Evolutionary conservation across 2,888 invertebrate genomes (phyloP), one percentile per base, ranked within the genome.

Genomic region (Troides oblongomaculatus): DNA sequence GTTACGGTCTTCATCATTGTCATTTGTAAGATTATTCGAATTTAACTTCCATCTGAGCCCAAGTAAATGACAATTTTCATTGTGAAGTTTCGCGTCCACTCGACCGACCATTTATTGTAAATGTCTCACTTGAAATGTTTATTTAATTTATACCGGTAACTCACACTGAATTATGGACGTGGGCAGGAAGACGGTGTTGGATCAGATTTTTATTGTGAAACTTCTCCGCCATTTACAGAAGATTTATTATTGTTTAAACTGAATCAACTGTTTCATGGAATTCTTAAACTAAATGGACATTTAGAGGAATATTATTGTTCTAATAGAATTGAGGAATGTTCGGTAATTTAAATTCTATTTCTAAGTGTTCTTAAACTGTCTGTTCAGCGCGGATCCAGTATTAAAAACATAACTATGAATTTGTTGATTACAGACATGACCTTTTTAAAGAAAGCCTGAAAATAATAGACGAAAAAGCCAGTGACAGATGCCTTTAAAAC

Each of bases 81-180:
- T 82, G 85, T 87, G 86, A 85, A 85, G 86, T 89, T 39, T 76
- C 72, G 88, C 87, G 81, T 81, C 79, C 81, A 83, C 84, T 85
- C 76, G 75, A 77, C 81, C 76, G 75, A 77, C 81, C 83, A 86
- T 88, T 84, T 83, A 83, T 85, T 86, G 84, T 88, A 85, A 87
- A 86, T 78, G 88, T 87, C 88, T 79, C 81, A 83, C 81, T 86
- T 86, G 89, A 90, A 81, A 87, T 90, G 88, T 90, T 90, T 90
- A 89, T 90, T 90, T 90, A 87, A 89, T 91, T 87, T 87, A 90
- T 89, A 86, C 87, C 83, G 85, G 90, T 90, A 89, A 88, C 84
- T 91, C 87, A 86, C 82, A 74, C 81, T 88, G 87, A 91, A 87
- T 89, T 90, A 91, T 89, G 85, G 78, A 83, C 85, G 88, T 88